Conservation (phyloP, 2,888 invertebrate genomes). For the Nycteola revayana region DNA sequence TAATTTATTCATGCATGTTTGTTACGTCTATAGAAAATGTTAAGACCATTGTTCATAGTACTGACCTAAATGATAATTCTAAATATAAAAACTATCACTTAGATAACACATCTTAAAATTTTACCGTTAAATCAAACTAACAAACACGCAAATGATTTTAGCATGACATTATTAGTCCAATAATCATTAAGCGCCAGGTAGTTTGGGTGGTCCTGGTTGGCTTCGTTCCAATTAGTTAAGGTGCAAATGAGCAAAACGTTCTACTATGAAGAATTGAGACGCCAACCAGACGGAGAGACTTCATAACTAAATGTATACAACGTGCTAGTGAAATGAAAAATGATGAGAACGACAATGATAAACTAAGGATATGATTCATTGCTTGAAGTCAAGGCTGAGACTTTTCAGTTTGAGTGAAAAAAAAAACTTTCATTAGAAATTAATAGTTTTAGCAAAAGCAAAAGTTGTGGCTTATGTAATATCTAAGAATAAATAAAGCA, state of each 20-base stretch:
- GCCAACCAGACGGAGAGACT: slow-evolving; percentile 28
- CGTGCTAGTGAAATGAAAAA: slow-evolving; percentile 27
- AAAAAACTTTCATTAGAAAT: no score
- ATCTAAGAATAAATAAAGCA: no score
- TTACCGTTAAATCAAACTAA: no score
- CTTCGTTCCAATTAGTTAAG: slow-evolving; percentile 50
- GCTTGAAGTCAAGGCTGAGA: slow-evolving; percentile 11
- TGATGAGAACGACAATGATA: slow-evolving; percentile 21
- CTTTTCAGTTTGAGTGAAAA: no score
- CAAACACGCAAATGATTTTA: slow-evolving; percentile 12
- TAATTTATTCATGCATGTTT: no score
- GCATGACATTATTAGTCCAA: slow-evolving; percentile 32
- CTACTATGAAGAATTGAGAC: slow-evolving; percentile 30
- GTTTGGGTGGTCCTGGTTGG: slow-evolving; percentile 50
- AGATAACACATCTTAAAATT: no score
- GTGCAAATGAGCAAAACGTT: slow-evolving; percentile 43
- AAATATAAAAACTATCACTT: no score
- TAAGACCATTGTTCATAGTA: no score
- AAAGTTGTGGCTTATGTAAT: no score
- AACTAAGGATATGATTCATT: slow-evolving; percentile 6
- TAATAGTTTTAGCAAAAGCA: no score
- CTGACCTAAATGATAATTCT: no score
- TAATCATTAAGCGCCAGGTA: slow-evolving; percentile 39
- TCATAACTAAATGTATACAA: slow-evolving; percentile 27
- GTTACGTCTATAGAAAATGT: no score